Evolutionary conservation across 2,113 vertebrate genomes (phyloP).

Genomic region (Heterotis niloticus): DNA sequence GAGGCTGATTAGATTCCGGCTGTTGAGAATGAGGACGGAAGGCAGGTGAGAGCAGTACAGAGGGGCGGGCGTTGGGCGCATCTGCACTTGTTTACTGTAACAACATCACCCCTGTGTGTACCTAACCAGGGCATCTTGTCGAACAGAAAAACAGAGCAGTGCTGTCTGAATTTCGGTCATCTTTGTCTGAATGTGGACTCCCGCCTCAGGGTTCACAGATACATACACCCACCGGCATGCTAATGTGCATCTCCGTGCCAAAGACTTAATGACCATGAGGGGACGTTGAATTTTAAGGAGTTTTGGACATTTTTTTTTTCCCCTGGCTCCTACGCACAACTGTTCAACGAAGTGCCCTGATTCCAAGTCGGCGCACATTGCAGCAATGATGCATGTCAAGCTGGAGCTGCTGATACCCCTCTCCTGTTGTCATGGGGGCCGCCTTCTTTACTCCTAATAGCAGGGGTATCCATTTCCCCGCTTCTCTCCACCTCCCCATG

Average conservation of each 20-base stretch:
- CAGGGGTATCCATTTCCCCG: not conserved
- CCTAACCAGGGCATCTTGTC: not conserved
- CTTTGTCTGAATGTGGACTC: not conserved
- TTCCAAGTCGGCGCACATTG: slow-evolving; percentile 15
- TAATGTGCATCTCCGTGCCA: not conserved
- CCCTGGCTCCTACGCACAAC: slow-evolving; percentile 1
- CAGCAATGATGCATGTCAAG: not conserved
- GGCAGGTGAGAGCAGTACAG: not conserved
- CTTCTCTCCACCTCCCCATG: slow-evolving; percentile 2
- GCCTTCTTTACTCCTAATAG: not conserved
- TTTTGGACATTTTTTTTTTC: not conserved
- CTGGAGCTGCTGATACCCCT: not conserved
- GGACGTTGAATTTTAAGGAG: slow-evolving; percentile 18
- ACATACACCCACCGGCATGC: not conserved
- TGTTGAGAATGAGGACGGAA: not conserved
- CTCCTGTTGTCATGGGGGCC: not conserved
- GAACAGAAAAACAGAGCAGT: not conserved
- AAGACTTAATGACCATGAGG: slow-evolving; percentile 24
- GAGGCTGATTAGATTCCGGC: not conserved
- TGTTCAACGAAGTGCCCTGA: slow-evolving; percentile 11
- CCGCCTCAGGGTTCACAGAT: not conserved
- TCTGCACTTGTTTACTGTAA: not conserved
- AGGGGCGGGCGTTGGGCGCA: not conserved
- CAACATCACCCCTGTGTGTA: not conserved
- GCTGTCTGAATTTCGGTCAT: not conserved